These are phyloP conservation scores for Valencia hispanica DNA, from an alignment of 2,797 vertebrate species.

Conservation along the genomic window DNA sequence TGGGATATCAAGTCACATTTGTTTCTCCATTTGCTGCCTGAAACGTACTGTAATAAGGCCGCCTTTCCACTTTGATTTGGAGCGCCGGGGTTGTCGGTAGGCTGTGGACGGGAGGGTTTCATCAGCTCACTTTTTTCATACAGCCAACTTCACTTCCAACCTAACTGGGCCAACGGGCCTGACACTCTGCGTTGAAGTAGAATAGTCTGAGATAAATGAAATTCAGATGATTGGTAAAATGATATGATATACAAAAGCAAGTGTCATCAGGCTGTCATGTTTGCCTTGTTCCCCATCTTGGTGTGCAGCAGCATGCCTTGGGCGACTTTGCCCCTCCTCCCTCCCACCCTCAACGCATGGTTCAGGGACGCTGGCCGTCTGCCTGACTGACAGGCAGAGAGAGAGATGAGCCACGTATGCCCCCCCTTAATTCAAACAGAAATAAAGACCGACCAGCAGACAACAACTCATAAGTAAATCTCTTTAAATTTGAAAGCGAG, in stretches of 20 bases:
- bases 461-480: slow-evolving; percentile 69
- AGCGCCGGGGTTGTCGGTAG: slow-evolving; percentile 68
- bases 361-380: slow-evolving; percentile 69
- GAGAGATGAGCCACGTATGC: slow-evolving; percentile 45
- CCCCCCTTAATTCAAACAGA: slow-evolving; percentile 54
- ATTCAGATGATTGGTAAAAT: slow-evolving; percentile 83
- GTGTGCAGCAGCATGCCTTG: slow-evolving; percentile 69
- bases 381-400: slow-evolving; percentile 68
- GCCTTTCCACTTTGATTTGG: slow-evolving; percentile 74
- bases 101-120: slow-evolving; percentile 75
- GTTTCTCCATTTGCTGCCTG: slow-evolving; percentile 67
- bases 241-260: slow-evolving; percentile 80
- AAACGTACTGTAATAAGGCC: slow-evolving; percentile 70
- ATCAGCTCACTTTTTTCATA: slow-evolving; percentile 72
- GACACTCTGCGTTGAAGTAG: slow-evolving; percentile 72
- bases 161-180: slow-evolving; percentile 79
- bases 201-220: slow-evolving; percentile 73
- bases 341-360: slow-evolving; percentile 39
- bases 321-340: slow-evolving; percentile 54
- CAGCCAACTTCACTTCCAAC: slow-evolving; percentile 67
- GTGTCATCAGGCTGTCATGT: slow-evolving; percentile 78
- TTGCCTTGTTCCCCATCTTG: slow-evolving; percentile 62
- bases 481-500: slow-evolving; percentile 60
- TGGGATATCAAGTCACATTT: slow-evolving; percentile 78
- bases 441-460: slow-evolving; percentile 66